These are phyloP conservation scores for Muscidifurax raptorellus DNA, from an alignment of 1,140 invertebrate genomes.

Conservation along the genomic window DNA sequence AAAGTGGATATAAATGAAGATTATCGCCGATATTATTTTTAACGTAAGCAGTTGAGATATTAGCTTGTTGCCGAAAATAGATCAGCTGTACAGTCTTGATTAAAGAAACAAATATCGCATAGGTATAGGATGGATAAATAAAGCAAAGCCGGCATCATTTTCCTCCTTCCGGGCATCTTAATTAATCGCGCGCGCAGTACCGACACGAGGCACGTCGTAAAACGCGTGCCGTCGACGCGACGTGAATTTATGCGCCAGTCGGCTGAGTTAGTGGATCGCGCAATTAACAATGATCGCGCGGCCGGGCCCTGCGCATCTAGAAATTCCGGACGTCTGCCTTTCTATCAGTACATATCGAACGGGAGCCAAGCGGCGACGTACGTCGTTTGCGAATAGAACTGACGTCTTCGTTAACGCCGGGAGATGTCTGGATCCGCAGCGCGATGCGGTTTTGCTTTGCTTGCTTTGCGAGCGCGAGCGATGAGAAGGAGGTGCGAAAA, in stretches of 20 bases:
- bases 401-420: conserved; percentile 6
- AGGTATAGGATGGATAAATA: neutral
- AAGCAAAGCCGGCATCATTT: conserved; percentile 8
- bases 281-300: conserved; percentile 57
- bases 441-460: too few species aligned
- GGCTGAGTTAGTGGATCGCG: conserved; percentile 49
- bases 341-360: too few species aligned
- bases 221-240: conserved; percentile 35
- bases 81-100: neutral
- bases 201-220: neutral
- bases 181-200: neutral
- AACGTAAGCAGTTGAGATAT: too few species aligned
- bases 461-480: too few species aligned
- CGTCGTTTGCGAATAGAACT: neutral
- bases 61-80: too few species aligned
- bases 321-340: neutral
- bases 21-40: neutral
- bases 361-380: too few species aligned
- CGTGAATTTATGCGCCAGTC: conserved; percentile 49
- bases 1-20: neutral
- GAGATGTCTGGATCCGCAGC: neutral
- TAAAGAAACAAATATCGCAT: neutral
- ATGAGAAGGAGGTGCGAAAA: too few species aligned
- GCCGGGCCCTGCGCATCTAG: neutral
- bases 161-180: conserved; percentile 21